Base-by-base conservation (phyloP, 1,140 invertebrate genomes). In the Lasioglossum albipes region DNA sequence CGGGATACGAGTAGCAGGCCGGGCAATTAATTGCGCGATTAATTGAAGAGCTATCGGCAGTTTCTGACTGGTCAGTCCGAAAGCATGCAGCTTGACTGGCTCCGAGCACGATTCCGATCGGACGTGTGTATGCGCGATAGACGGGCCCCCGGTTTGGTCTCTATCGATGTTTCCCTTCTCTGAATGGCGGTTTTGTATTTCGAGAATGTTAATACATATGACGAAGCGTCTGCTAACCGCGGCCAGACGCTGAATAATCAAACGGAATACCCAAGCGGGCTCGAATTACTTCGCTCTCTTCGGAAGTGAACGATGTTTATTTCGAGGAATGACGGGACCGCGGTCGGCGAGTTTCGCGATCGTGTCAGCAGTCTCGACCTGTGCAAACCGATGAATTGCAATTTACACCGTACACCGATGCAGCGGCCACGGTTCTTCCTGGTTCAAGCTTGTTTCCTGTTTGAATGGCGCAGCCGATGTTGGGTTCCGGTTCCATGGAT, bases 171-270 rank as follows among this genome's bases (percentile, higher is more conserved):
- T 79, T 74, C 68, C 64, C 22, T 64, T 80, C 85, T 57, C 52
- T 59, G 76, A 79, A 68, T 41, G 49, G 62, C 62, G 77, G 41
- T 83, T 74, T 83, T 77, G 72, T 80, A 86, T 86, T 86, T 86
- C 85, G 74, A 85, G 79, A 64, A 82, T 36, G 66, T 69, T 83
- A 76, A 83, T 77, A 27, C 27, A 27, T 27, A 62, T 67, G 74
- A 83, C 65, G 76, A 75, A 83, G 79, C 79, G 79, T 83, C 62
- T 75, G 78, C 72, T 74, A 79, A 68, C 71, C 71, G 71, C 72
- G 68, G 75, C 79, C 75, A 88, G 87, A 86, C 84, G 84, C 86
- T 84, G 87, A 87, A 86, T 88, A 86, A 86, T 87, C 86, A 88
- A 80, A 77, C 75, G 68, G 41, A 81, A 85, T 85, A 70, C 70